A percentile compares a stretch with the other conserved stretches of the same genome.
phyloP scores from a whole-genome alignment of 37 sponge, comb jelly and placozoan species.

The Beroe forskalii region DNA sequence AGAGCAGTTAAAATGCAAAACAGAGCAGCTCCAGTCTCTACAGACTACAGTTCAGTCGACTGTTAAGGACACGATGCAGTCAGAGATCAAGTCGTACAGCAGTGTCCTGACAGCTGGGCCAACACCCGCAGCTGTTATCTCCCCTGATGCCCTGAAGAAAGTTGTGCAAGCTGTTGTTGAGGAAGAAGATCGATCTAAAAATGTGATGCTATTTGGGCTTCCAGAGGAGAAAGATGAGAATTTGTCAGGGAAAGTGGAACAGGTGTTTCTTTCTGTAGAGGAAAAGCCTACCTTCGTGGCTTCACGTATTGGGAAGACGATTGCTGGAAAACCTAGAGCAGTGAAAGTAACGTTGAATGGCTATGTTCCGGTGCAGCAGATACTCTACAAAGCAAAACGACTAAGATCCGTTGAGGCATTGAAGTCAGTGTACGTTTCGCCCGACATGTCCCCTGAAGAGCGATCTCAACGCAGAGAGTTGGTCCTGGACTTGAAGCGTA shows the following conservation, averaged over 20 bases:
- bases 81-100: no score
- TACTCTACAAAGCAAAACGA: neutral
- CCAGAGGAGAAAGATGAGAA: neutral
- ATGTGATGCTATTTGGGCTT: neutral
- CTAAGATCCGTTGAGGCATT: neutral
- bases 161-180: neutral
- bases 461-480: neutral
- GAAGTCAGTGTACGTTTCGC: neutral
- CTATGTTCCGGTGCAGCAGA: neutral
- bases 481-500: neutral
- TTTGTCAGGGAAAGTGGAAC: neutral
- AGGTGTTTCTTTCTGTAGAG: neutral
- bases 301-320: neutral
- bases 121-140: neutral
- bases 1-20: no score
- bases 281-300: neutral
- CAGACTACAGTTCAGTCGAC: no score
- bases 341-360: neutral
- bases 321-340: neutral
- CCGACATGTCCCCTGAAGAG: neutral
- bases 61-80: no score
- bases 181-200: neutral
- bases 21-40: no score
- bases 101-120: no score
- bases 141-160: neutral